phyloP scores from a whole-genome alignment of 2,888 invertebrate genomes.

The Sepiola atlantica region DNA sequence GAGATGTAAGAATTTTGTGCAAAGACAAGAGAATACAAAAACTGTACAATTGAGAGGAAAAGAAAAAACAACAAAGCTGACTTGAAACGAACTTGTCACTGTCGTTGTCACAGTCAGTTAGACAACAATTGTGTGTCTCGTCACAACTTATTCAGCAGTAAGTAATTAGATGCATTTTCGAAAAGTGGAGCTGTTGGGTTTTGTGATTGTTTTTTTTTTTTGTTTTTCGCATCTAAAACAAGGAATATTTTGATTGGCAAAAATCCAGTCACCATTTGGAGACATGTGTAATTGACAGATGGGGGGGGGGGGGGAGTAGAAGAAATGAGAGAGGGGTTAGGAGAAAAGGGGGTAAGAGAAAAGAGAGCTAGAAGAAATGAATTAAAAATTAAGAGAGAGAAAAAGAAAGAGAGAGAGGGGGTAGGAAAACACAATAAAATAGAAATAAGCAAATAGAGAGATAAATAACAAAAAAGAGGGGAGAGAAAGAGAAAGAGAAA shows the following conservation, averaged over 20 bases:
- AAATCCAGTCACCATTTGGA: not conserved
- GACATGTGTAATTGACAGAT: not conserved
- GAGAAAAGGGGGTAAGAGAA: too few species aligned
- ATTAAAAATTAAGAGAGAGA: too few species aligned
- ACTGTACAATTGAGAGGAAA: not conserved
- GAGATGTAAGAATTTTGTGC: not conserved
- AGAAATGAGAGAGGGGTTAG: too few species aligned
- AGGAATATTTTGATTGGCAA: not conserved
- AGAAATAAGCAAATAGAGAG: too few species aligned
- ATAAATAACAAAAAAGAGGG: not conserved
- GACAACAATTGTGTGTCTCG: not conserved
- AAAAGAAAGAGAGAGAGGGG: too few species aligned
- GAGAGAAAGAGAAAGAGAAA: too few species aligned
- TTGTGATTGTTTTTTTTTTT: not conserved
- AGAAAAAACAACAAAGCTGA: not conserved
- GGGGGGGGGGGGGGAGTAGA: too few species aligned
- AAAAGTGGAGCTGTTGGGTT: not conserved
- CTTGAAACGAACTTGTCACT: not conserved
- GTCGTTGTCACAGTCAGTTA: not conserved
- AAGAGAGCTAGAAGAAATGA: too few species aligned
- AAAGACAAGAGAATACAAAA: not conserved
- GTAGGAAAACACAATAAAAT: too few species aligned
- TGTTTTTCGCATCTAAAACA: not conserved
- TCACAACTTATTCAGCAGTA: not conserved
- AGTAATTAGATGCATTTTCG: conserved; percentile 13